A percentile compares a stretch with the other conserved stretches of the same genome.
Conservation (phyloP, 2,888 invertebrate genomes). For the Orthosia incerta region DNA sequence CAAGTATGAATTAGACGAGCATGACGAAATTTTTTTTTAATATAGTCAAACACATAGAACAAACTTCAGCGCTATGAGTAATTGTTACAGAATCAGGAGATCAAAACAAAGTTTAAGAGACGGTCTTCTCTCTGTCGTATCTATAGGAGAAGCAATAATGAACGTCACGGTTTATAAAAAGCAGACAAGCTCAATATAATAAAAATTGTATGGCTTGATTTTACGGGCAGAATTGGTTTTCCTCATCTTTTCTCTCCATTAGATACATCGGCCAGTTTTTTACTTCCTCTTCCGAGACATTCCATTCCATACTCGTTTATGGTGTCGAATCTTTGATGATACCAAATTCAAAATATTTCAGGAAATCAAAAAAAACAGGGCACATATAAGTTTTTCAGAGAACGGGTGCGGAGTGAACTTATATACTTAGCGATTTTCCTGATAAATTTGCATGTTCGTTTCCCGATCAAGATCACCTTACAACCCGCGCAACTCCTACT, state of each 20-base stretch:
- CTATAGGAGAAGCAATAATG: neutral
- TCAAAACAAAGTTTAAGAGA: neutral
- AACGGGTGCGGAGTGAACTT: no score
- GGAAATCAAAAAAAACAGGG: neutral
- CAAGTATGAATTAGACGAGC: conserved; percentile 45
- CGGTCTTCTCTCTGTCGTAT: neutral
- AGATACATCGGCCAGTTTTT: neutral
- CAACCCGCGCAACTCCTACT: neutral
- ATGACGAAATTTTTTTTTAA: conserved; percentile 1
- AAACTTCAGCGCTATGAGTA: conserved; percentile 1
- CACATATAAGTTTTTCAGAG: neutral
- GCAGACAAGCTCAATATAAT: neutral
- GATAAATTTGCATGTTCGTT: neutral
- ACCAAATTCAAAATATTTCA: neutral
- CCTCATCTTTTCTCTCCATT: neutral
- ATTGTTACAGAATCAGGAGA: neutral
- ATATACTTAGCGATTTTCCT: neutral
- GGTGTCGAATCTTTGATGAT: neutral
- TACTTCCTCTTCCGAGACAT: neutral
- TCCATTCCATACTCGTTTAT: neutral
- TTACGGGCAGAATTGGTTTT: neutral
- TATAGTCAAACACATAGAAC: no score
- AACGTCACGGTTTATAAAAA: neutral
- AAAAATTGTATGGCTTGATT: neutral
- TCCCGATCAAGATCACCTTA: neutral